A percentile compares a stretch with the other conserved stretches of the same genome.
Evolutionary conservation across 2,113 vertebrate species (phyloP).

Genomic region (Phalacrocorax carbo): DNA sequence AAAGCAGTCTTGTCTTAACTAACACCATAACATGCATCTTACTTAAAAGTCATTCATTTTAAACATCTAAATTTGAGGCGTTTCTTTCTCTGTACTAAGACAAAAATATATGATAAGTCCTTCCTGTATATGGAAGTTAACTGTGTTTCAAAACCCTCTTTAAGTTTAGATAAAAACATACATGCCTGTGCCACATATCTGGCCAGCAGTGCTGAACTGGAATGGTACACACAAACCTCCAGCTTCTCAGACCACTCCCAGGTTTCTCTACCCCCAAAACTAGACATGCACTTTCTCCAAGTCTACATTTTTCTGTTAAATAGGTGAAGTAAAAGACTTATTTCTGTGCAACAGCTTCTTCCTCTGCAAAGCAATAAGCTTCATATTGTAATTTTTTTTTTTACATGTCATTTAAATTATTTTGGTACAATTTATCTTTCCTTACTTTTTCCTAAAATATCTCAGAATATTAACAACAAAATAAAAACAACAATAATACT

Average conservation of each 20-base stretch:
- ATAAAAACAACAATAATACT: conserved; percentile 1
- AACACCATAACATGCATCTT: not conserved
- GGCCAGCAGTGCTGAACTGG: not conserved
- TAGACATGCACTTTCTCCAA: not conserved
- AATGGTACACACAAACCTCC: not conserved
- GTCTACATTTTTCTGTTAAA: not conserved
- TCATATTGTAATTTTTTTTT: not conserved
- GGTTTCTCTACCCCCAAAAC: not conserved
- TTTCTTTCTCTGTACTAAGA: not conserved
- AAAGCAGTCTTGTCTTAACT: not conserved
- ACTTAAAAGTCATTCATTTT: accelerated
- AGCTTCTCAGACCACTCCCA: not conserved
- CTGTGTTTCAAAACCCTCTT: not conserved
- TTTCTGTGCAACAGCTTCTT: not conserved
- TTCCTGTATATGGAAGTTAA: accelerated
- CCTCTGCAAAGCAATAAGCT: conserved; percentile 3
- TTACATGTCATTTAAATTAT: not conserved
- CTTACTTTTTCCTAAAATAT: conserved; percentile 35
- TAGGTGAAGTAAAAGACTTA: not conserved
- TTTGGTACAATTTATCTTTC: conserved; percentile 35
- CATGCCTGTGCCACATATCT: not conserved
- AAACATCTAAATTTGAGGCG: not conserved
- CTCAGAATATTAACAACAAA: conserved; percentile 43
- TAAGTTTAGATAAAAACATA: not conserved
- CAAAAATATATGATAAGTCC: not conserved